Evolutionary conservation across 2,113 vertebrate genomes (phyloP).

Genomic region (Oreochromis spilurus): DNA sequence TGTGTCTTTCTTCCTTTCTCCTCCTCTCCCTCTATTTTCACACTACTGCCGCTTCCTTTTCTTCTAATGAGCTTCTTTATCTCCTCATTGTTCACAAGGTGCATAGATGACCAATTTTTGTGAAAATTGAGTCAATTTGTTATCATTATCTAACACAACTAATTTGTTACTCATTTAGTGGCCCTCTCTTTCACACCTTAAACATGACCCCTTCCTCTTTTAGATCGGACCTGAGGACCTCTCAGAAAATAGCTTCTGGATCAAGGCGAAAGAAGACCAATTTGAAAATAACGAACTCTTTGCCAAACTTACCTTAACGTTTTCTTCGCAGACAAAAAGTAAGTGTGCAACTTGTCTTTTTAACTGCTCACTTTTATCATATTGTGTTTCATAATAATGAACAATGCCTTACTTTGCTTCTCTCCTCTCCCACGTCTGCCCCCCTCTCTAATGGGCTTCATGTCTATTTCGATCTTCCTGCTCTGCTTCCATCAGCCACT

Average conservation of each 20-base stretch:
- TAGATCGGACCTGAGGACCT: constrained; percentile 82
- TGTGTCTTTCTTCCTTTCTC: background rate
- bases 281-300: constrained; percentile 88
- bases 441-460: background rate
- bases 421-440: background rate
- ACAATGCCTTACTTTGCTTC: background rate
- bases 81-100: constrained; percentile 28
- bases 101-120: constrained; percentile 9
- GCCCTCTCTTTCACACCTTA: background rate
- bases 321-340: constrained; percentile 86
- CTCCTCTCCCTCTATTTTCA: background rate
- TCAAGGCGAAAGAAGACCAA: constrained; percentile 77
- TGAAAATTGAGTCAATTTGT: background rate
- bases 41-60: background rate
- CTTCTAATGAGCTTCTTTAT: constrained; percentile 26
- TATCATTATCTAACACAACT: background rate
- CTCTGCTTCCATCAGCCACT: constrained; percentile 48
- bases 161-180: background rate
- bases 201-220: background rate
- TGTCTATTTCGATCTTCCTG: constrained; percentile 22
- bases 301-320: constrained; percentile 82
- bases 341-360: constrained; percentile 61
- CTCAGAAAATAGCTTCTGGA: constrained; percentile 85
- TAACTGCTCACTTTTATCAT: background rate
- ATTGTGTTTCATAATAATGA: constrained; percentile 29